Base-by-base conservation (phyloP, 2,113 vertebrate species). In the Ancistrus triradiatus region DNA sequence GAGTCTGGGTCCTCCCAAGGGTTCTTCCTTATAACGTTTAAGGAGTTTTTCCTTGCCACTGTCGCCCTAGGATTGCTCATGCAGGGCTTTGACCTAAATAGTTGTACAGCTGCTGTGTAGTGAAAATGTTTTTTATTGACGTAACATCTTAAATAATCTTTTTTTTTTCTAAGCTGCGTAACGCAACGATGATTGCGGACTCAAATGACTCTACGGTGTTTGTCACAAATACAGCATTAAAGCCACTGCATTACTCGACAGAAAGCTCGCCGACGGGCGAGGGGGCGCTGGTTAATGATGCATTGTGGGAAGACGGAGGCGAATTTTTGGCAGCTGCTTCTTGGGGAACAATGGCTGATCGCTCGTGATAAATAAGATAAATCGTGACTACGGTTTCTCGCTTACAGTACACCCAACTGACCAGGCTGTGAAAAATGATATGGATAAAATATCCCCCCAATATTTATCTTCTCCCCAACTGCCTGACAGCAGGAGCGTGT, bases 361-460 rank as follows among this genome's bases (percentile, higher is more conserved):
- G 70, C 61, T 62, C 57, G 55, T 64, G 22, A n/a, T 68, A 72
- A 77, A 59, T 70, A 57, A 72, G 79, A 82, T 72, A 59, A 80
- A 82, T 81, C 17, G 62, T 44, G 14, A 43, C 57, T 52, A 38
- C 52, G 24, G 57, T 69, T 74, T 75, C 76, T 81, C 80, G 78
- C 71, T 76, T 75, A 76, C 47, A 56, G 60, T 44, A n/a, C 49
- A 63, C 63, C 62, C 65, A 28, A 59, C 27, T 71, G 75, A 68
- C 61, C 44, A 44, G 46, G 25, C 35, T 65, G 46, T 75, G 64
- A 78, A 58, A 77, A 76, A 78, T 37, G 13, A 65, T 56, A 48
- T 33, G 2, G 63, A 53, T 59, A 38, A 74, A 72, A 61, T 55
- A 42, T n/a, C 51, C 13, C 56, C 52, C 40, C 37, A 50, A 68